Evolutionary conservation across 1,140 invertebrate genomes (phyloP).

Genomic region (Phocides pigmalion): DNA sequence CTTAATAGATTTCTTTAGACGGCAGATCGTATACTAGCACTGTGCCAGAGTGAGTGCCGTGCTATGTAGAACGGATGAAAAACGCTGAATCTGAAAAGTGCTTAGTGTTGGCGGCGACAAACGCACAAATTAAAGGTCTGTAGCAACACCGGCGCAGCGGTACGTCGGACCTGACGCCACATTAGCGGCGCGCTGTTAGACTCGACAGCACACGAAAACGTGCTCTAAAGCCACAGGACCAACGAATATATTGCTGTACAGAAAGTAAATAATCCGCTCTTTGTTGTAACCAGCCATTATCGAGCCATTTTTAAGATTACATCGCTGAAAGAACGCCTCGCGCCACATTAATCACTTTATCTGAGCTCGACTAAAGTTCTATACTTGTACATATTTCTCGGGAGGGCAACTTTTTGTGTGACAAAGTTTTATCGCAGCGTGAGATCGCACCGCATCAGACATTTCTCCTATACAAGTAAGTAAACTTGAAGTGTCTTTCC

Average conservation of each 20-base stretch:
- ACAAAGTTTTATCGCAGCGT: constrained; percentile 36
- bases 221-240: not conserved
- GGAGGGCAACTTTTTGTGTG: constrained; percentile 42
- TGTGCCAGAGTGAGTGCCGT: too few species aligned
- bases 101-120: constrained; percentile 23
- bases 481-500: too few species aligned
- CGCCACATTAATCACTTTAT: constrained; percentile 54
- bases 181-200: not conserved
- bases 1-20: too few species aligned
- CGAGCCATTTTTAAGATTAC: constrained; percentile 54
- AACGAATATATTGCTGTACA: not conserved
- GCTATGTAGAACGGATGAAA: too few species aligned
- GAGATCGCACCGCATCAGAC: constrained; percentile 33
- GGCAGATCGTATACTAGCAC: too few species aligned
- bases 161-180: constrained; percentile 26
- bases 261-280: constrained; percentile 35
- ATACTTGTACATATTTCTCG: constrained; percentile 40
- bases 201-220: constrained; percentile 1
- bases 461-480: not conserved
- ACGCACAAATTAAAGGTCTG: constrained; percentile 37
- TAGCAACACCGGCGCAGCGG: constrained; percentile 8
- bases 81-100: constrained; percentile 8
- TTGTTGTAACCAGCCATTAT: constrained; percentile 49
- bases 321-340: constrained; percentile 52
- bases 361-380: constrained; percentile 41